A percentile compares a stretch with the other conserved stretches of the same genome.
Evolutionary conservation across 2,888 invertebrate genomes (phyloP).

Genomic region (Drosophila tanythrix): DNA sequence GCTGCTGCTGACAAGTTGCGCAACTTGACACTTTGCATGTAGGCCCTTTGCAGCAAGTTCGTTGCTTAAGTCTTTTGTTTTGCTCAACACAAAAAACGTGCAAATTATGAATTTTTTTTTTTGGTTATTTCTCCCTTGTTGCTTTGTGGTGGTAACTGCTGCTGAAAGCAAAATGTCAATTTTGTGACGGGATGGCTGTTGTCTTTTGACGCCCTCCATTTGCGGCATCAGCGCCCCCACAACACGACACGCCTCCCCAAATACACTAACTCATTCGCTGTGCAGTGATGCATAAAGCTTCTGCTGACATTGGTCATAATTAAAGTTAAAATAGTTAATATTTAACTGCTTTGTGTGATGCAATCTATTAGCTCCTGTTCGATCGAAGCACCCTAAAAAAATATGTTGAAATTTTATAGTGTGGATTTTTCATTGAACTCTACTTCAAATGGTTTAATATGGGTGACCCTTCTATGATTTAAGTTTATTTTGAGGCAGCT

Average conservation of each 20-base stretch:
- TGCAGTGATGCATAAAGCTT: background rate
- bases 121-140: conserved; percentile 2
- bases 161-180: conserved; percentile 79
- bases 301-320: conserved; percentile 15
- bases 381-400: background rate
- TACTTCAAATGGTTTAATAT: background rate
- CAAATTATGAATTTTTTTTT: conserved; percentile 72
- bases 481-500: background rate
- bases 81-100: conserved; percentile 77
- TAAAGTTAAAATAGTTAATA: background rate
- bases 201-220: conserved; percentile 73
- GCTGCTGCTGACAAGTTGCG: conserved; percentile 71
- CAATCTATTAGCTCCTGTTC: background rate
- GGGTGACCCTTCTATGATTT: background rate
- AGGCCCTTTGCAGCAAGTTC: conserved; percentile 75
- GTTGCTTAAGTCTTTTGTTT: conserved; percentile 79
- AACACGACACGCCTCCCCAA: conserved; percentile 36
- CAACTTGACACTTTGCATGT: conserved; percentile 80
- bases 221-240: conserved; percentile 53
- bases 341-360: background rate
- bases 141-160: conserved; percentile 26
- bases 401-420: background rate
- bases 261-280: conserved; percentile 12
- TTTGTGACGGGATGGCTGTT: conserved; percentile 75
- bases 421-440: background rate